Evolutionary conservation across 30 jellyfish, hydroid and myxozoan species (phyloP).

Genomic region (Turritopsis dohrnii): DNA sequence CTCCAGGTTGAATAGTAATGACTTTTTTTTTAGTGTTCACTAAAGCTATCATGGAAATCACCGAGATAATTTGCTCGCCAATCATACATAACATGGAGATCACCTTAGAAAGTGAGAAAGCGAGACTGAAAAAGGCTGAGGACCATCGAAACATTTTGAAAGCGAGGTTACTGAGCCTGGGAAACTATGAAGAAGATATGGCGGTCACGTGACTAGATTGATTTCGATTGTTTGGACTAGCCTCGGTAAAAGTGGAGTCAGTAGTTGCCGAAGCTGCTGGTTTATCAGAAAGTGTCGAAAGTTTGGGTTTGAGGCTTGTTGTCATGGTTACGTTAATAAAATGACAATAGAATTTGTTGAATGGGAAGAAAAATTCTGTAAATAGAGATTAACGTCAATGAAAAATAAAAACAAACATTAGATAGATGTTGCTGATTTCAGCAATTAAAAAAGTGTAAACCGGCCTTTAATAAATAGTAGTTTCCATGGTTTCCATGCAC

Average conservation of each 20-base stretch:
- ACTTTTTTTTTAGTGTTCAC: background rate
- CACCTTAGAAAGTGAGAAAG: background rate
- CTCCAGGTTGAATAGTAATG: background rate
- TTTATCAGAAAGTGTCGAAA: too few species aligned
- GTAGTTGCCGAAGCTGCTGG: too few species aligned
- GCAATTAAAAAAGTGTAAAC: too few species aligned
- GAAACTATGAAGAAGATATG: background rate
- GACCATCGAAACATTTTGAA: background rate
- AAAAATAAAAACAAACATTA: too few species aligned
- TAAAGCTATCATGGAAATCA: slow-evolving; percentile 2
- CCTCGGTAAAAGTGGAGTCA: background rate
- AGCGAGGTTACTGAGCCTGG: background rate
- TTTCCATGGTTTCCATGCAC: too few species aligned
- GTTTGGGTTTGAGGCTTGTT: too few species aligned
- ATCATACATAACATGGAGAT: slow-evolving; percentile 10
- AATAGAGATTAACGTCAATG: too few species aligned
- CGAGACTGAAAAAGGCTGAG: background rate
- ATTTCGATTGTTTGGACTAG: background rate
- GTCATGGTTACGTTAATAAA: background rate
- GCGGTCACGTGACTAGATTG: background rate
- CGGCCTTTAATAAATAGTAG: too few species aligned
- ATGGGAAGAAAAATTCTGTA: too few species aligned
- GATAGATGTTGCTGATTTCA: too few species aligned
- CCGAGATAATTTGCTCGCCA: slow-evolving; percentile 19
- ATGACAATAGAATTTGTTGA: too few species aligned